phyloP scores from a whole-genome alignment of 2,113 vertebrate species.

The Coracopsis vasa region DNA sequence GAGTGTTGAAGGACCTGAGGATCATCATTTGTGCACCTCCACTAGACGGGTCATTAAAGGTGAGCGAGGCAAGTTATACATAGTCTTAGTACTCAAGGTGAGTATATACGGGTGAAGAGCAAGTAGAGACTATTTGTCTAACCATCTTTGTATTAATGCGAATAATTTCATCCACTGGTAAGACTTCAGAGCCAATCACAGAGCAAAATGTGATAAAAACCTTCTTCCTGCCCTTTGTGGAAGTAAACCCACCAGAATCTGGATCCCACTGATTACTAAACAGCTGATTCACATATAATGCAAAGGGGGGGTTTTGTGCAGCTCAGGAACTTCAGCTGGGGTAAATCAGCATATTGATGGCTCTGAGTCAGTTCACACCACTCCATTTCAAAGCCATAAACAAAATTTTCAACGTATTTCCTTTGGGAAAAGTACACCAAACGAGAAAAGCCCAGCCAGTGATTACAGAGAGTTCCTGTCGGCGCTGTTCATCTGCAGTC shows the following conservation, averaged over 20 bases:
- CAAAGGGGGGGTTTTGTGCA: neutral
- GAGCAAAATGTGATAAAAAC: neutral
- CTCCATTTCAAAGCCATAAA: neutral
- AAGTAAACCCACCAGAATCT: neutral
- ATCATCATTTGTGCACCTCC: neutral
- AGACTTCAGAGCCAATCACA: neutral
- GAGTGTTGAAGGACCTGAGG: neutral
- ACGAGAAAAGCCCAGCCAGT: neutral
- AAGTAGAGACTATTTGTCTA: neutral
- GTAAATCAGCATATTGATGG: neutral
- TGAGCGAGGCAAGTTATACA: neutral
- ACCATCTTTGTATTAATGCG: neutral
- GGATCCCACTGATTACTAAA: neutral
- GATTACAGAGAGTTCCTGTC: neutral
- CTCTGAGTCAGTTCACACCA: neutral
- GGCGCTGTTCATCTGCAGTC: neutral
- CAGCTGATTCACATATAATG: neutral
- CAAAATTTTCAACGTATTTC: neutral
- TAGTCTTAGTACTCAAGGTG: neutral
- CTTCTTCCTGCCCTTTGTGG: neutral
- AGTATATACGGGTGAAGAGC: neutral
- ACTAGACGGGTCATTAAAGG: neutral
- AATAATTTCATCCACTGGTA: neutral
- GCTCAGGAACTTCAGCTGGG: neutral
- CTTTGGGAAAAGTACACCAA: neutral